A percentile compares a stretch with the other conserved stretches of the same genome.
Conservation (phyloP, 2,888 invertebrate genomes). For the Galeruca laticollis region DNA sequence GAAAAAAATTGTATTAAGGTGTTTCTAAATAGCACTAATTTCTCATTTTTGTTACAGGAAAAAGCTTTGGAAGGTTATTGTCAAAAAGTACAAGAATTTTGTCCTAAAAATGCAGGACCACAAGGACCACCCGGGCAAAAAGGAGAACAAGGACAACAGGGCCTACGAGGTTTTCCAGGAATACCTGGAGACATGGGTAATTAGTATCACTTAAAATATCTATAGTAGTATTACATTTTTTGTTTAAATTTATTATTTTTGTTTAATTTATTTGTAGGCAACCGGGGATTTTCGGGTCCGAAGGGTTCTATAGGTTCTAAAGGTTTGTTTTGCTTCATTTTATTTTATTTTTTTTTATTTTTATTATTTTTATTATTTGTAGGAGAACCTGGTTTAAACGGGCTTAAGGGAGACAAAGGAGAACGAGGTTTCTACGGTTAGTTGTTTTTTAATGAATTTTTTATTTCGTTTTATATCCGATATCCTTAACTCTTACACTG, state of each 20-base stretch:
- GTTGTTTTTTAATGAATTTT: slow-evolving; percentile 19
- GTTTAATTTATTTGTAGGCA: slow-evolving; percentile 34
- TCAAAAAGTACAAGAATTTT: slow-evolving; percentile 84
- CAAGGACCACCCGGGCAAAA: slow-evolving; percentile 74
- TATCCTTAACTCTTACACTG: background rate
- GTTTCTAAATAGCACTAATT: too few species aligned
- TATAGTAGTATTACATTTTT: too few species aligned
- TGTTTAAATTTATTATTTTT: slow-evolving; percentile 26
- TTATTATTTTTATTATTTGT: slow-evolving; percentile 31
- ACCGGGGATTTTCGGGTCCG: slow-evolving; percentile 40
- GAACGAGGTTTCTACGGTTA: slow-evolving; percentile 30
- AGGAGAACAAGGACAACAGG: slow-evolving; percentile 78
- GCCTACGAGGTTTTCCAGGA: slow-evolving; percentile 75
- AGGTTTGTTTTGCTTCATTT: slow-evolving; percentile 30
- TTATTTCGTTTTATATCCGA: too few species aligned
- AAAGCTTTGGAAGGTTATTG: slow-evolving; percentile 88
- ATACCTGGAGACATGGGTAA: slow-evolving; percentile 70
- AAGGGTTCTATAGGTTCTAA: slow-evolving; percentile 22
- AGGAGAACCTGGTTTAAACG: slow-evolving; percentile 30
- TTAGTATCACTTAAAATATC: slow-evolving; percentile 14
- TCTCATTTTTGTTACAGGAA: slow-evolving; percentile 71
- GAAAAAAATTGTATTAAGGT: too few species aligned
- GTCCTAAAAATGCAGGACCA: slow-evolving; percentile 64
- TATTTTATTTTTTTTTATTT: slow-evolving; percentile 24
- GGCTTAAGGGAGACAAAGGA: slow-evolving; percentile 34